Evolutionary conservation across 2,888 invertebrate species (phyloP), one percentile per base, ranked within the genome.

Genomic region (Mythimna lalbum): DNA sequence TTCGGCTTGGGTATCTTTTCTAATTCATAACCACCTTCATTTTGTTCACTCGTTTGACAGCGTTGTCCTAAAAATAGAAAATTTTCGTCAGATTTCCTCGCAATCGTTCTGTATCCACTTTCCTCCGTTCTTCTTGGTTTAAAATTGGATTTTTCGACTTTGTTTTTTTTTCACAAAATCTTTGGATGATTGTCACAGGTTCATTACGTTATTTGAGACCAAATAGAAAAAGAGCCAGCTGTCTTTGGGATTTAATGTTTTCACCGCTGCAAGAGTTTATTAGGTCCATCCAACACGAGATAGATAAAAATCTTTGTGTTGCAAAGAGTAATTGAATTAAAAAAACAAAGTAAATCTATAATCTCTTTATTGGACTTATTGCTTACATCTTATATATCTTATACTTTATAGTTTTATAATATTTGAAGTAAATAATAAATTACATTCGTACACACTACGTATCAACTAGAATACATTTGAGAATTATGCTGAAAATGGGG

Each of bases 1-100:
- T 89, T 88, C 67, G 88, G 81, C 80, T 91, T 93, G 69, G 87
- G 75, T 70, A 78, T 66, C 65, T 80, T 81, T 69, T 73, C 69
- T 72, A 82, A 59, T 77, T 65, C 78, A 61, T 77, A 82, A 55
- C 70, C 78, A 60, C 76, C 81, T 69, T 87, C 86, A 69, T 87
- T 73, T 74, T 90, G 86, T 83, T 87, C 88, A 82, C 85, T 86
- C 82, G 84, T 88, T 86, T 89, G 87, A 82, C 88, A 89, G 78
- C 84, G 85, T 83, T 73, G 80, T 88, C 95, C 95, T 95, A 95
- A 93, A 95, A 95, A 95, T 93, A 95, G 91, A 95, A 95, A 95
- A 93, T 86, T 84, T 78, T 76, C 75, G 87, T 88, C 86, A 87
- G 86, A 84, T 82, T 70, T 71, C 81, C 74, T 76, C 63, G 19